Evolutionary conservation across 2,797 vertebrate genomes (phyloP).

Genomic region (Ctenochaetus hawaiiensis): DNA sequence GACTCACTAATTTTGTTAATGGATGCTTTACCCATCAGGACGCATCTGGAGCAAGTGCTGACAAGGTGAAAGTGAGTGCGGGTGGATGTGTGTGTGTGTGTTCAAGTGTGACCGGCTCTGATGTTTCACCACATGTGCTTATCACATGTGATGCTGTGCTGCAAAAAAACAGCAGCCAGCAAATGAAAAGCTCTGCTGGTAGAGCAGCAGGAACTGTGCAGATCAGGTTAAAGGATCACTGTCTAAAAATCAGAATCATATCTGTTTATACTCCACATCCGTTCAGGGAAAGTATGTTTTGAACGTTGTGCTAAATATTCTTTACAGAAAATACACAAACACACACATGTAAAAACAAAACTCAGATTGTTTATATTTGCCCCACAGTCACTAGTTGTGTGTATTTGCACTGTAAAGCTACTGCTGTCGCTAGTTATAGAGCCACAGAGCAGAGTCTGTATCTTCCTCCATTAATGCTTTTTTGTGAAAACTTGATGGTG

Average conservation of each 20-base stretch:
- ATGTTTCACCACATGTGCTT: slow-evolving; percentile 25
- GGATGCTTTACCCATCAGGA: slow-evolving; percentile 66
- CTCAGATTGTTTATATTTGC: neutral
- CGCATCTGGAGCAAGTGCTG: slow-evolving; percentile 71
- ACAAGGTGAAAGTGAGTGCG: slow-evolving; percentile 56
- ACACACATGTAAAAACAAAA: neutral
- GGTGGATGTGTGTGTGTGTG: neutral
- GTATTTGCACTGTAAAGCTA: neutral
- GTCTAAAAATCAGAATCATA: slow-evolving; percentile 7
- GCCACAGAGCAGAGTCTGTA: neutral
- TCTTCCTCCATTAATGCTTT: slow-evolving; percentile 12
- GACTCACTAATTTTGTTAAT: slow-evolving; percentile 71
- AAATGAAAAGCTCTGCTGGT: neutral
- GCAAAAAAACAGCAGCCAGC: slow-evolving; percentile 12
- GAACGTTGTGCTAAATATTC: neutral
- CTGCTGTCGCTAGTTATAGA: slow-evolving; percentile 16
- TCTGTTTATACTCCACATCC: neutral
- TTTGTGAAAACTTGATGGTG: slow-evolving; percentile 20
- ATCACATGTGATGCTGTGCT: slow-evolving; percentile 22
- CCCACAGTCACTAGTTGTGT: neutral
- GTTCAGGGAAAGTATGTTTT: neutral
- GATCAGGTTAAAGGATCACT: slow-evolving; percentile 11
- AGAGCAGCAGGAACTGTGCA: slow-evolving; percentile 16
- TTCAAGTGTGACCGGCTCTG: slow-evolving; percentile 23
- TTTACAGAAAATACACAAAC: neutral